Percentiles rank a stretch among this genome's conserved stretches.
These are phyloP conservation scores for Nycticorax nycticorax DNA, from an alignment of 2,113 vertebrate genomes.

Conservation along the genomic window DNA sequence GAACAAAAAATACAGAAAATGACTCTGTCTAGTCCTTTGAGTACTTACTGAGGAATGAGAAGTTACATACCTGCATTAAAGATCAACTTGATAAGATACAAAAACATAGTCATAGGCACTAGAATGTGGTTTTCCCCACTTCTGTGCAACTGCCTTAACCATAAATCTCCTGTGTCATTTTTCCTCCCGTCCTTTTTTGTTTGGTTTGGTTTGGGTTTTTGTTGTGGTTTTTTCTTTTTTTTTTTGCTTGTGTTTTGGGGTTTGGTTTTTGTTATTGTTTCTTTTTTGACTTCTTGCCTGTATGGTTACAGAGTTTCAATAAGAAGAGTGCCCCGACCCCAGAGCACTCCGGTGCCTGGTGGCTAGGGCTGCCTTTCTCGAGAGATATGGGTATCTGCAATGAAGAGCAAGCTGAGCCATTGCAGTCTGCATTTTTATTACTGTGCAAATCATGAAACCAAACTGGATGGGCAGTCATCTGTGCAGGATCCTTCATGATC, in stretches of 20 bases:
- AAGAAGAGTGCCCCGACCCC: not conserved
- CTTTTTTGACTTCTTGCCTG: not conserved
- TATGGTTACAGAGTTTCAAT: not conserved
- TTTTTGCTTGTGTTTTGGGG: not conserved
- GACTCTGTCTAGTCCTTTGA: not conserved
- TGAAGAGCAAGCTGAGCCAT: not conserved
- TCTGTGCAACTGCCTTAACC: not conserved
- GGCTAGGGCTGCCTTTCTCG: not conserved
- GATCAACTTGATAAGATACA: not conserved
- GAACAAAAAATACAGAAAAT: not conserved
- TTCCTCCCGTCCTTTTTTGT: not conserved
- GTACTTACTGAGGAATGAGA: not conserved
- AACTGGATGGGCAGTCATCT: not conserved
- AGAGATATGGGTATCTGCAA: not conserved
- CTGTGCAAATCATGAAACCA: not conserved
- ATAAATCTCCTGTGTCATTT: not conserved
- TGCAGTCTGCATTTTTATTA: not conserved
- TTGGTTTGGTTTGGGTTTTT: accelerated
- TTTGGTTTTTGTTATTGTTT: too few relatives aligned
- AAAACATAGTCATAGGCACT: not conserved
- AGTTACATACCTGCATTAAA: not conserved
- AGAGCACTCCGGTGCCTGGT: not conserved
- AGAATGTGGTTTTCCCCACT: not conserved
- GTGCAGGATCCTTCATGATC: not conserved
- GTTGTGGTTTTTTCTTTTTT: not conserved